Base-by-base conservation (phyloP, 1,140 invertebrate species). In the Drosophila orosa region DNA sequence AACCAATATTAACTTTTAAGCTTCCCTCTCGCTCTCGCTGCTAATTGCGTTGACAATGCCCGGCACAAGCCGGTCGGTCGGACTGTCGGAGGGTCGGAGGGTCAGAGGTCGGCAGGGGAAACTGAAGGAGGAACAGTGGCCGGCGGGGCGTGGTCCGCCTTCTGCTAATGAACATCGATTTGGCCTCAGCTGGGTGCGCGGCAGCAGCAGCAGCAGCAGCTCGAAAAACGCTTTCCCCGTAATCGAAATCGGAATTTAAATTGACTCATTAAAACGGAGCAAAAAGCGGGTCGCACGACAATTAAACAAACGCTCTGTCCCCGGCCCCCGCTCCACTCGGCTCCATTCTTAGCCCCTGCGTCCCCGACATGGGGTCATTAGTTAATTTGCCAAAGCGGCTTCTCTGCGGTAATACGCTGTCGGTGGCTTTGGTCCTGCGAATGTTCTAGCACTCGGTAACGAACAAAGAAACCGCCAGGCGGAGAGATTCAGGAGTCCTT, bases 171-270 rank as follows among this genome's bases (percentile, higher is more conserved):
- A 86, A 87, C 83, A 86, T 86, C 79, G 82, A 86, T 86, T 86
- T 86, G 79, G 75, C 72, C 83, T 68, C 52, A 87, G 77, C 61
- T 72, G 80, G 59, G 47, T 35, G 54, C 33, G 39, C 29, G 29
- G 15, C 35, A 61, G 35, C 57, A 40, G 47, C 39, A 58, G 24
- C 17, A 22, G 40, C 31, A 42, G 52, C 42, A 67, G 56, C 75
- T 76, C 63, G 72, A 59, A 65, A 63, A 71, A 69, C 66, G 78
- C 54, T 60, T 68, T 63, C 37, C 48, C 79, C 80, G 80, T 79
- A 87, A 89, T 87, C 84, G 80, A 87, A 89, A 87, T 87, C 84
- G 80, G 83, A 87, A 87, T 87, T 87, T 87, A 87, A 87, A 87
- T 87, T 87, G 83, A 87, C 83, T 87, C 83, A 87, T 87, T 87